phyloP scores from a whole-genome alignment of 2,797 vertebrate genomes.

The Enteromius radiatus region DNA sequence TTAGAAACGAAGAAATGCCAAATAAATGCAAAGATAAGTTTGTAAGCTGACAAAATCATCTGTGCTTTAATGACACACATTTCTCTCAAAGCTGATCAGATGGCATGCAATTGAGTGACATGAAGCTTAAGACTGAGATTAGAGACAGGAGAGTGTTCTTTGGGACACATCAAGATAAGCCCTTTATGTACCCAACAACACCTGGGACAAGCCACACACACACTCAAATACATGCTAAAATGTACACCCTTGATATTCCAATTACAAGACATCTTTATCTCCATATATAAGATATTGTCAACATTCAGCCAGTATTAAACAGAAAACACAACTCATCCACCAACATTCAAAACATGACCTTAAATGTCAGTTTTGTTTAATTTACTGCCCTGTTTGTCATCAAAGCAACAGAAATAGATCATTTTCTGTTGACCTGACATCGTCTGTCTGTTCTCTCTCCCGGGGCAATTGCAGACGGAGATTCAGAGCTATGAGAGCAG shows the following conservation, averaged over 20 bases:
- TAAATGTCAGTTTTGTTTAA: constrained; percentile 20
- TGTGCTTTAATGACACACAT: not conserved
- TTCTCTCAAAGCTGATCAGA: not conserved
- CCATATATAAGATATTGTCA: not conserved
- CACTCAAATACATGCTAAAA: not conserved
- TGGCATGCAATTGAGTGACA: not conserved
- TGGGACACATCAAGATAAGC: constrained; percentile 8
- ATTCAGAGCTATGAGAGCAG: constrained; percentile 29
- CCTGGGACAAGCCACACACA: constrained; percentile 12
- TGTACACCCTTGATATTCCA: not conserved
- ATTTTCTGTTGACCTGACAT: constrained; percentile 30
- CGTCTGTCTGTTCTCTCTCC: constrained; percentile 22
- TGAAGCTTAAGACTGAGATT: constrained; percentile 3
- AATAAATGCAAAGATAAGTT: not conserved
- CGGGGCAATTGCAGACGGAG: not conserved
- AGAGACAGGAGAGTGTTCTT: constrained; percentile 13
- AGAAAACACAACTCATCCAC: not conserved
- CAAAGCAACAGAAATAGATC: constrained; percentile 30
- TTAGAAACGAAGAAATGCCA: not conserved
- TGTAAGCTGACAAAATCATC: constrained; percentile 4
- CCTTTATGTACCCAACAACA: constrained; percentile 4
- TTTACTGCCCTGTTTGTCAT: not conserved
- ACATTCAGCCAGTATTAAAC: not conserved
- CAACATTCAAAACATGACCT: constrained; percentile 5
- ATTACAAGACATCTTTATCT: not conserved